Base-by-base conservation (phyloP, 92 coral and sea anemone genomes). In the Montipora capitata region DNA sequence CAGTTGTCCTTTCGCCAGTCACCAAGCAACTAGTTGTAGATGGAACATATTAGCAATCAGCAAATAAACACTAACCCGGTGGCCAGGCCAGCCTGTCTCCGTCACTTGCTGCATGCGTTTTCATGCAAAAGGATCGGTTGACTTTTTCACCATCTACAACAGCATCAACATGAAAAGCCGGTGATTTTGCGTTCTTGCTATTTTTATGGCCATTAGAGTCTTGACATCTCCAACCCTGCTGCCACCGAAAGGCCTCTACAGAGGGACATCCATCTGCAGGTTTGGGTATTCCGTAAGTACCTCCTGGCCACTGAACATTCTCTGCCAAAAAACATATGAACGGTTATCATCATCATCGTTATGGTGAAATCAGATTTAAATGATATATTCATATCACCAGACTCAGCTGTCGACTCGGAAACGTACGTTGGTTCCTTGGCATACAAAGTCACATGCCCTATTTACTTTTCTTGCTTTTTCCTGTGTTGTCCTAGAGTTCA, bases 201-300 rank as follows among this genome's bases (percentile, higher is more conserved):
- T 89, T 35, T 61, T 84, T 79, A 10, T 72, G 68, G 27, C 15
- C 14, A 3, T 85, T 78, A 1, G 93, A 91, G 71, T 92, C 94
- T 76, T 96, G 96, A 20, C 81, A 76, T 12, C 90, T 63, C 93
- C 92, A 90, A 4, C 98, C 98, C 10, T 79, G 59, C 63, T 66
- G 20, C 96, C 96, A 94, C 42, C 68, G 61, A 69, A 94, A 91
- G 2, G 85, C 93, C 20, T 85, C 90, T 10, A 90, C 89, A 4
- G 61, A 42, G 38, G 98, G 98, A 89, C 98, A 96, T 27, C 98
- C 98, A n/a, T 75, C 64, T 40, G n/a, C 44, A 17, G 96, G 88
- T 18, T 83, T 91, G 11, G 96, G 94, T 62, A 93, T 75, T 15
- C 96, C 96, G 49, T 93, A 93, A n/a, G 81, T 68, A 39, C 96